Conservation (phyloP, 2,113 vertebrate genomes). For the Ictalurus punctatus region DNA sequence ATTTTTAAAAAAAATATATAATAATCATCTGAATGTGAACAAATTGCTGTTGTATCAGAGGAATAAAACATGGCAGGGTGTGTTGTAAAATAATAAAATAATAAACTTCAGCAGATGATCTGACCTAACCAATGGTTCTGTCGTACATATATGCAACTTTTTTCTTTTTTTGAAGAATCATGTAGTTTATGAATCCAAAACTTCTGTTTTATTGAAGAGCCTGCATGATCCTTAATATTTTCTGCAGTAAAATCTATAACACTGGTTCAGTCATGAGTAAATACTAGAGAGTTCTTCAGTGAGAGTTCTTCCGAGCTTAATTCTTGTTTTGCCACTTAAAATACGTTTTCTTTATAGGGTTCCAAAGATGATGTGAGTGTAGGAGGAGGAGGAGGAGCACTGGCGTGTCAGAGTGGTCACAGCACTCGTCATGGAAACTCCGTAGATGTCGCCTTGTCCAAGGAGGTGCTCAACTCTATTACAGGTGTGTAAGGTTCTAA, state of each 20-base stretch:
- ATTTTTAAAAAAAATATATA: not conserved
- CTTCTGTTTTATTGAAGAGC: not conserved
- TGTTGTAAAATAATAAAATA: not conserved
- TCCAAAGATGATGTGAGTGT: slow-evolving; percentile 93
- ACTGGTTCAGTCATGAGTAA: not conserved
- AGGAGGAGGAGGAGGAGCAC: slow-evolving; percentile 62
- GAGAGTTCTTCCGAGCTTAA: not conserved
- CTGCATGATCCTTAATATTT: not conserved
- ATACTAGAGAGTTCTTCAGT: not conserved
- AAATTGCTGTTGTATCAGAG: not conserved
- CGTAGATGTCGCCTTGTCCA: slow-evolving; percentile 93
- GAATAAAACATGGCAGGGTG: not conserved
- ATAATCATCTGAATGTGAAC: not conserved
- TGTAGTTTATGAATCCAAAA: no score
- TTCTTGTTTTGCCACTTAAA: not conserved
- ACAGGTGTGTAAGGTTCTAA: slow-evolving; percentile 77
- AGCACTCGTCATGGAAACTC: slow-evolving; percentile 87
- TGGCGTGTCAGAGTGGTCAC: slow-evolving; percentile 69
- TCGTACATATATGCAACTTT: no score
- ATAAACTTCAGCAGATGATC: no score
- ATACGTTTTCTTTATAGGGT: slow-evolving; percentile 71
- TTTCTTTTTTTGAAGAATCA: no score
- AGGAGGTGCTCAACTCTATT: slow-evolving; percentile 98
- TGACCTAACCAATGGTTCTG: no score
- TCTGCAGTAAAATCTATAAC: not conserved